phyloP scores from a whole-genome alignment of 2,113 vertebrate genomes.

The Elaphurus davidianus region DNA sequence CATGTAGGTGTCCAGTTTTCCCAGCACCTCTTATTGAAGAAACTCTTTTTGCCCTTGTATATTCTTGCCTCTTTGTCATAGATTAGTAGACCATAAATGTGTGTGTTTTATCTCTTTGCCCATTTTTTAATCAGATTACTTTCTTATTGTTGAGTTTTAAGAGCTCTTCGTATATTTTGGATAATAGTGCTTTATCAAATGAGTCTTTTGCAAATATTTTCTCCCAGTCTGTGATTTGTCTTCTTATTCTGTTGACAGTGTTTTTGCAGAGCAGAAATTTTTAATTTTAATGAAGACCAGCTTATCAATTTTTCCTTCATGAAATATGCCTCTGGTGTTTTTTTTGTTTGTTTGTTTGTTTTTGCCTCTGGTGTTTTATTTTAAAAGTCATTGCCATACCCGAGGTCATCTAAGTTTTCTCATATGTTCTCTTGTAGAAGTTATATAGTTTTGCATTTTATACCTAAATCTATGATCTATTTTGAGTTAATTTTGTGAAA shows the following conservation, averaged over 20 bases:
- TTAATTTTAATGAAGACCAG: neutral
- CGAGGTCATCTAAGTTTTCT: neutral
- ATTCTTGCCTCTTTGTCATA: neutral
- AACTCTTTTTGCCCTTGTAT: neutral
- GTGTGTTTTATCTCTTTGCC: neutral
- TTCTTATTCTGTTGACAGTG: neutral
- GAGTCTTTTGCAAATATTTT: neutral
- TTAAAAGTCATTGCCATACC: neutral
- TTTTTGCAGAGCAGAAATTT: neutral
- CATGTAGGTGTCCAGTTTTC: neutral
- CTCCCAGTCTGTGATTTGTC: neutral
- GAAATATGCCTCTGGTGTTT: neutral
- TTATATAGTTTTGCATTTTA: neutral
- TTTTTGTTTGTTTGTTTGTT: too few species aligned
- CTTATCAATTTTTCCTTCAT: neutral
- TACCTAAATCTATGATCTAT: neutral
- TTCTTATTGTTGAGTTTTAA: neutral
- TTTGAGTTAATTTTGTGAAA: neutral
- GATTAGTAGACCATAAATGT: neutral
- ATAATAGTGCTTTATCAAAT: neutral
- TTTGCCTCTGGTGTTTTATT: neutral
- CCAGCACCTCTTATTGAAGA: neutral
- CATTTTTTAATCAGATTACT: neutral
- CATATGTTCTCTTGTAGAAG: neutral
- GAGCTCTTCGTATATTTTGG: neutral